These are phyloP conservation scores for Nestor notabilis DNA, from an alignment of 2,113 vertebrate genomes.

Conservation along the genomic window DNA sequence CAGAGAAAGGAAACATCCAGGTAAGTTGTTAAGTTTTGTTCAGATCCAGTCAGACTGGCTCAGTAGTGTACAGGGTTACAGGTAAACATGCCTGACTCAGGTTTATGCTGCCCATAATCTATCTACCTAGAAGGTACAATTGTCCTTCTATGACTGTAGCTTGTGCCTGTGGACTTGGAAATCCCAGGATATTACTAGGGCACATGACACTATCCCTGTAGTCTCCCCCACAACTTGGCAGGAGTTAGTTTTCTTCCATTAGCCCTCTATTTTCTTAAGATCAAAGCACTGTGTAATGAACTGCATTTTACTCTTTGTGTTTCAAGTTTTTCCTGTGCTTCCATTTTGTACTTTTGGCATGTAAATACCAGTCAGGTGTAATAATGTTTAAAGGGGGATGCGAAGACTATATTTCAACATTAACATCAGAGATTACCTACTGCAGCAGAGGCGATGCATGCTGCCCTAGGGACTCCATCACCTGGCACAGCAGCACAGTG, in stretches of 20 bases:
- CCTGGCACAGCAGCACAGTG: neutral
- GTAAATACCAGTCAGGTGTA: slow-evolving; percentile 30
- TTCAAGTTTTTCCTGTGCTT: slow-evolving; percentile 43
- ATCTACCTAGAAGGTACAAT: neutral
- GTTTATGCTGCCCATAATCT: neutral
- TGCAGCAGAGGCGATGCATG: neutral
- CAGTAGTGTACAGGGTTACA: neutral
- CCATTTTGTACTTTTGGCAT: slow-evolving; percentile 33
- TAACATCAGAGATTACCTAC: neutral
- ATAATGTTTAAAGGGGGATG: neutral
- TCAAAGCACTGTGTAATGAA: neutral
- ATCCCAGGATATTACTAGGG: neutral
- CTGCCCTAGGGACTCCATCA: slow-evolving; percentile 26
- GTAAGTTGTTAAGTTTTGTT: neutral
- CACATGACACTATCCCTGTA: accelerated
- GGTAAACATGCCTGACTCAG: neutral
- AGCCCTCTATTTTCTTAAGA: neutral
- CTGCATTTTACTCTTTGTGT: neutral
- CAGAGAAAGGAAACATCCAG: neutral
- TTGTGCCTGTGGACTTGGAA: neutral
- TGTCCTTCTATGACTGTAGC: neutral
- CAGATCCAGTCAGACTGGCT: neutral
- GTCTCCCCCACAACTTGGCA: accelerated
- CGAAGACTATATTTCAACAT: neutral
- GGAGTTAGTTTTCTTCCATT: neutral